Percentiles rank a stretch among this genome's conserved stretches.
Evolutionary conservation across 2,888 invertebrate genomes (phyloP).

Genomic region (Plebejus argus): DNA sequence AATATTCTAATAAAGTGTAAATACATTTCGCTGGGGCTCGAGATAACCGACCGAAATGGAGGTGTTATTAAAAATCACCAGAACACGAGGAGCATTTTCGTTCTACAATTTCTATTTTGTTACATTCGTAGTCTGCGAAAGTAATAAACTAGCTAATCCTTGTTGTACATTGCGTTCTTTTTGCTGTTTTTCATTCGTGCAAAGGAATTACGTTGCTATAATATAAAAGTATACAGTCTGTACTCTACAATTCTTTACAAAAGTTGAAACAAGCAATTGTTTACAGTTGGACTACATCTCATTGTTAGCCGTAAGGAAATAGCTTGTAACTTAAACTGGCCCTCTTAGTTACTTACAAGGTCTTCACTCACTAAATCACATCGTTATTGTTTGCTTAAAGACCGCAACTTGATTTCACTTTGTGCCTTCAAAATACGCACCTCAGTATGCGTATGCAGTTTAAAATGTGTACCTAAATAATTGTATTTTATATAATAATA

Average conservation of each 20-base stretch:
- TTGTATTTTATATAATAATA: background rate
- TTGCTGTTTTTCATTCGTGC: background rate
- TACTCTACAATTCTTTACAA: constrained; percentile 22
- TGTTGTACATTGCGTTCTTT: background rate
- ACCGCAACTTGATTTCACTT: background rate
- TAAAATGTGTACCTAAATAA: background rate
- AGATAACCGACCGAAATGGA: constrained; percentile 19
- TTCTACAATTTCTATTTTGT: constrained; percentile 7
- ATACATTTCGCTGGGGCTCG: background rate
- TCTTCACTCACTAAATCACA: constrained; percentile 7
- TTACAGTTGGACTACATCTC: background rate
- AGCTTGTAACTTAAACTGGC: constrained; percentile 21
- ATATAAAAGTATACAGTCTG: background rate
- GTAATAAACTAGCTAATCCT: constrained; percentile 21
- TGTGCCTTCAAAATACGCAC: background rate
- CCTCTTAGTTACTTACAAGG: background rate
- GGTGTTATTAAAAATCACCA: constrained; percentile 19
- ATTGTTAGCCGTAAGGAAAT: constrained; percentile 26
- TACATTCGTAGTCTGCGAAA: background rate
- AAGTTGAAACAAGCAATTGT: constrained; percentile 27
- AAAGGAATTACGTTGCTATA: background rate
- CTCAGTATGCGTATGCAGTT: background rate
- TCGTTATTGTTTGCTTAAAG: background rate
- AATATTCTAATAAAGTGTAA: constrained; percentile 30
- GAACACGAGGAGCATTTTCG: background rate